Base-by-base conservation (phyloP, 2,797 vertebrate genomes). In the Bradypodion ventrale region DNA sequence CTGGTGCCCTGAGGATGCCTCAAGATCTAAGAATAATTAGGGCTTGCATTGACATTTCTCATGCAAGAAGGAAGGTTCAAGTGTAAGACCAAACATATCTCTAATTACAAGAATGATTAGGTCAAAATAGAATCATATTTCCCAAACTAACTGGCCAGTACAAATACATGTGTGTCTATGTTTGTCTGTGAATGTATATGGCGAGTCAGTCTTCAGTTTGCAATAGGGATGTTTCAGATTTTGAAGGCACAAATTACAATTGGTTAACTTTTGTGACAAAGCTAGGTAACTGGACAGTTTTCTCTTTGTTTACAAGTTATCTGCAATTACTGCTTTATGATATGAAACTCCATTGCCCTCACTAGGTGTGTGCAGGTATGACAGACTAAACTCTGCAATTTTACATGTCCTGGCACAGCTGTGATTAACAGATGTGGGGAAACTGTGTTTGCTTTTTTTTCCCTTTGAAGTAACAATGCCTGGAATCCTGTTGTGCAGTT, bases 281-380 rank as follows among this genome's bases (percentile, higher is more conserved):
- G 9, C 10, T n/a, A 40, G 44, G 62, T 32, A 73, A 40, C 21
- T 44, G 37, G 40, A 13, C 46, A 32, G 19, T 15, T 42, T 81
- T 76, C n/a, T 37, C 49, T 62, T 29, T 62, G 40, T 81, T 85
- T 81, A 81, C 49, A 46, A 32, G n/a, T 75, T 69, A 60, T 44
- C 21, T 27, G 52, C 32, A 66, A 68, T 59, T 75, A 37, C 49
- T 35, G 35, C 62, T 60, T 78, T 46, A 52, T 68, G 84, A 49
- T 69, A 21, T 70, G 72, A 75, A 91, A 92, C 86, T 86, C 83
- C 88, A 92, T 94, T 94, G 91, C 80, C 82, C 88, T 90, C 90
- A 2, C 0, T 86, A 87, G 83, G 84, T 88, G 91, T 94, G 85
- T 87, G 89, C 86, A 93, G 88, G 91, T 92, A 81, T 90, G 91